Base-by-base conservation (phyloP, 2,888 invertebrate genomes). In the Invenusta paracnida region DNA sequence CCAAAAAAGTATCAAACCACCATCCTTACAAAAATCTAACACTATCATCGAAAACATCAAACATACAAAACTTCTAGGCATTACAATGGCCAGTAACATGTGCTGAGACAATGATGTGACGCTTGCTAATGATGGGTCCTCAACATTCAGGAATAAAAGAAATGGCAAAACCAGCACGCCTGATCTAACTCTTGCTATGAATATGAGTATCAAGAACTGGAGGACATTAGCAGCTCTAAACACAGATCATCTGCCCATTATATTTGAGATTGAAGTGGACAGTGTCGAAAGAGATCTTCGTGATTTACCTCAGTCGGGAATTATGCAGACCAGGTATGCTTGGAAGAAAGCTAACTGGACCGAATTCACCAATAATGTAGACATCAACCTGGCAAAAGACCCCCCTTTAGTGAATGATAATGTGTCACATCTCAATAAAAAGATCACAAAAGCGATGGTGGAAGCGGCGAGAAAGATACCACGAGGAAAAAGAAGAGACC, bases 201-300 rank as follows among this genome's bases (percentile, higher is more conserved):
- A 28, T 11, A 28, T 30, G 27, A 82, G 82, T 30, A 28, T 29
- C 23, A 27, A 5, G 17, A 82, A 82, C 31, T 82, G 82, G 29
- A 79, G 29, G 27, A 82, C 82, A 23, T 27, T 82, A 28, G 17
- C 29, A 17, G 84, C 67, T 17, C 86, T 81, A 85, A 84, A 87
- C 25, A 84, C 30, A 67, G 48, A 67, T n/a, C 86, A 84, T 27
- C 84, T 81, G 23, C 86, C 85, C 13, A 86, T 29, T 27, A 84
- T 30, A 5, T 82, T 82, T 28, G 29, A 82, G 29, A 82, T 82
- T n/a, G 82, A 82, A 27, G 27, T 82, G 17, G 82, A 82, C 30
- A 27, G n/a, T 28, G n/a, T 82, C n/a, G 29, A 27, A 17, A 29
- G 29, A 82, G n/a, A 82, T n/a, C 13, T 28, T 28, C 13, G n/a